Conservation (phyloP, 2,797 vertebrate species). For the Distichodus sexfasciatus region DNA sequence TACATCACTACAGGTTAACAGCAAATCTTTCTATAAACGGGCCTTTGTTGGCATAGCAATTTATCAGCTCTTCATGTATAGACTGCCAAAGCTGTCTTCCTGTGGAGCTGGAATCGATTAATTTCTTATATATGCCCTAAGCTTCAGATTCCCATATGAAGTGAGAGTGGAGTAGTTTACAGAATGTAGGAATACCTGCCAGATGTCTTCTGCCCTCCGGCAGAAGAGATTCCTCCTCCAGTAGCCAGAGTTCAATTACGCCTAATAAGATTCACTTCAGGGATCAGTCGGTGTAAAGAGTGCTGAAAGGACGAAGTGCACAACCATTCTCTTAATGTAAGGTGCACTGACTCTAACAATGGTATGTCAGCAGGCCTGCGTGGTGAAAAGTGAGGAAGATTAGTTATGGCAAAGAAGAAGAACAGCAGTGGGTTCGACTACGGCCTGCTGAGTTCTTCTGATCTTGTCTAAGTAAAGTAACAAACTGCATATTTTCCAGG, state of each 20-base stretch:
- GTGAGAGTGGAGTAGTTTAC: not conserved
- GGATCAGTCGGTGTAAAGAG: not conserved
- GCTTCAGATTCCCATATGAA: not conserved
- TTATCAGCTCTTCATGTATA: no score
- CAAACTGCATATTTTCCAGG: not conserved
- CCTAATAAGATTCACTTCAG: constrained; percentile 3
- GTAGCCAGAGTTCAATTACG: constrained; percentile 9
- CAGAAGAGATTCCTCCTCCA: constrained; percentile 3
- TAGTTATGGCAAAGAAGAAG: not conserved
- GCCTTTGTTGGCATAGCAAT: no score
- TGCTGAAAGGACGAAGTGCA: not conserved
- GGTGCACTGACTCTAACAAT: not conserved
- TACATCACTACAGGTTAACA: no score
- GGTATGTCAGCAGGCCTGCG: not conserved
- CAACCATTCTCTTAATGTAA: not conserved
- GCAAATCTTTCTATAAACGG: no score
- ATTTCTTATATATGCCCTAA: not conserved
- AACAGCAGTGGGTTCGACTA: not conserved
- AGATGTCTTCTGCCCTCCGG: constrained; percentile 2
- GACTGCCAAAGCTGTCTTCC: no score
- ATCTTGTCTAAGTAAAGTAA: not conserved
- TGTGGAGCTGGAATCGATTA: no score
- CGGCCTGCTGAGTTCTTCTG: not conserved
- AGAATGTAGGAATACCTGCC: not conserved
- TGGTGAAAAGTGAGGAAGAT: not conserved